Percentiles rank a stretch among this genome's conserved stretches.
These are phyloP conservation scores for Etheostoma nigrum DNA, from an alignment of 2,797 vertebrate species.

Conservation along the genomic window DNA sequence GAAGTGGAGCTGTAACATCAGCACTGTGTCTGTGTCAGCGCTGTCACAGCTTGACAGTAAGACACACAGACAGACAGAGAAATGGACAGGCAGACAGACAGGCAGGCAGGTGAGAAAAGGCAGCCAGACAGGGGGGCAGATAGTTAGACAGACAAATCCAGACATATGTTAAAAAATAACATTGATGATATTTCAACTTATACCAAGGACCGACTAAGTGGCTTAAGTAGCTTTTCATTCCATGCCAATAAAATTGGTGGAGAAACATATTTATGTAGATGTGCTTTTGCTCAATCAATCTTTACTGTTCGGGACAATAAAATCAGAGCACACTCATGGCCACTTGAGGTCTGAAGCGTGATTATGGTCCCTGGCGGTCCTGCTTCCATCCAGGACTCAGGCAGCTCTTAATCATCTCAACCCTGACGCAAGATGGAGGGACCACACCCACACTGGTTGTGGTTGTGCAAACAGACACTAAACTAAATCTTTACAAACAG, in stretches of 20 bases:
- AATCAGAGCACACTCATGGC: conserved; percentile 29
- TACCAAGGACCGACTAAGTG: conserved; percentile 5
- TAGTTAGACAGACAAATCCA: neutral
- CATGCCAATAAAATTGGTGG: conserved; percentile 4
- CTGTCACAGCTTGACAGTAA: conserved; percentile 30
- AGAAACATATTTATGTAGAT: conserved; percentile 34
- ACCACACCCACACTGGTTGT: conserved; percentile 40
- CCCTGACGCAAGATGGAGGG: conserved; percentile 18
- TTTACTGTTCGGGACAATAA: conserved; percentile 28
- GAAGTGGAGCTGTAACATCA: conserved; percentile 56
- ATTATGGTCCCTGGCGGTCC: conserved; percentile 44
- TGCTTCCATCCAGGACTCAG: conserved; percentile 28
- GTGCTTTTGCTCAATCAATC: neutral
- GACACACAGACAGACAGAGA: conserved; percentile 24
- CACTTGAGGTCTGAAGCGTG: conserved; percentile 37
- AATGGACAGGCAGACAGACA: conserved; percentile 25
- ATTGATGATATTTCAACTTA: neutral
- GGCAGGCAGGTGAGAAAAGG: conserved; percentile 10
- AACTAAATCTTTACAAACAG: conserved; percentile 42
- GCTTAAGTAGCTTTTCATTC: conserved; percentile 14
- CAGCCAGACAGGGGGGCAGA: conserved; percentile 9
- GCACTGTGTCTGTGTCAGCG: conserved; percentile 46
- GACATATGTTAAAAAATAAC: conserved; percentile 15
- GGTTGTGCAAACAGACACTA: conserved; percentile 52
- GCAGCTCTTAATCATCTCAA: conserved; percentile 41